A percentile compares a stretch with the other conserved stretches of the same genome.
Evolutionary conservation across 2,113 vertebrate species (phyloP).

Genomic region (Solenodon paradoxus): DNA sequence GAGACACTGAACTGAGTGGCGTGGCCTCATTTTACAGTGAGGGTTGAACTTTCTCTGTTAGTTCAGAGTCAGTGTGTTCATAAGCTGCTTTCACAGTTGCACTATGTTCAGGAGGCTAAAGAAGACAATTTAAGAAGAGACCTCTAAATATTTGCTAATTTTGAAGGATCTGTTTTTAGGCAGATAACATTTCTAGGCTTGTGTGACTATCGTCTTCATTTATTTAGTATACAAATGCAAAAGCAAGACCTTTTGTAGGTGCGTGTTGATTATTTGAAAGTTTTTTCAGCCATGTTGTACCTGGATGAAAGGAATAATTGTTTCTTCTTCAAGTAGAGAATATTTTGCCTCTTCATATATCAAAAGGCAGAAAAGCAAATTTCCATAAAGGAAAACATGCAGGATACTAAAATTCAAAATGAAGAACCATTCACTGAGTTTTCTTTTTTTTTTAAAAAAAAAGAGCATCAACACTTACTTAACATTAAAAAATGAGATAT

Average conservation of each 20-base stretch:
- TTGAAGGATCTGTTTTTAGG: conserved; percentile 32
- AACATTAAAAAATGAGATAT: too few species aligned
- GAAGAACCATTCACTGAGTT: conserved; percentile 25
- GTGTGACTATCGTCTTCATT: conserved; percentile 46
- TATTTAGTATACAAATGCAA: conserved; percentile 40
- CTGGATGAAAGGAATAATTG: conserved; percentile 27
- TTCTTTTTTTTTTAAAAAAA: too few species aligned
- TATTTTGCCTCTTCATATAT: conserved; percentile 30
- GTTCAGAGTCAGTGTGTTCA: background rate
- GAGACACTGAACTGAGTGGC: background rate
- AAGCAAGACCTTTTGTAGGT: conserved; percentile 21
- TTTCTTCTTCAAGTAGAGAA: conserved; percentile 21
- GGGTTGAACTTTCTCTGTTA: conserved; percentile 15
- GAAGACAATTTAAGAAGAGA: background rate
- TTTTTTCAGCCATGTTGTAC: background rate
- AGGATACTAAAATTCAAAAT: conserved; percentile 10
- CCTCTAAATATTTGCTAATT: background rate
- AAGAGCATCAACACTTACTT: too few species aligned
- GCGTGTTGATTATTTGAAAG: background rate
- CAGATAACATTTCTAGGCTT: conserved; percentile 32
- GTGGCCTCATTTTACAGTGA: background rate
- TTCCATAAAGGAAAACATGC: background rate
- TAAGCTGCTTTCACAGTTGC: background rate
- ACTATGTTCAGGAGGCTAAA: background rate
- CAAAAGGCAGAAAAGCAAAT: background rate